These are phyloP conservation scores for Boloria selene DNA, from an alignment of 2,888 invertebrate species.

Conservation along the genomic window DNA sequence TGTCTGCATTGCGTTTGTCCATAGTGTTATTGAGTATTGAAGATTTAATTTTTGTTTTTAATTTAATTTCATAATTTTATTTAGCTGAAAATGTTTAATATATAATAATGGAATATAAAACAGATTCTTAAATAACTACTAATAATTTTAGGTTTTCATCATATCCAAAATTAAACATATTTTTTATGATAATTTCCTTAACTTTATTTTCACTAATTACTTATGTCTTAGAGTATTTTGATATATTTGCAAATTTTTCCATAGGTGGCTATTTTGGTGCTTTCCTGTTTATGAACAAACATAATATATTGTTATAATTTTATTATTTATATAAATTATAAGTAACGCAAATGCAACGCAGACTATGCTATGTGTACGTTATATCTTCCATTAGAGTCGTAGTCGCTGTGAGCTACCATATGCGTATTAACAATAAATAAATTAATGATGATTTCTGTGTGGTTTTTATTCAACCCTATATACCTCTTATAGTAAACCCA, in stretches of 20 bases:
- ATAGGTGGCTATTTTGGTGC: conserved; percentile 10
- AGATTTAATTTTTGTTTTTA: background rate
- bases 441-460: conserved; percentile 43
- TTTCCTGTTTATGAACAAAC: conserved; percentile 5
- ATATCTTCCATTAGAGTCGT: conserved; percentile 79
- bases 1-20: conserved; percentile 66
- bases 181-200: background rate
- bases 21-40: background rate
- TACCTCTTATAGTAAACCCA: background rate
- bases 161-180: too few species aligned
- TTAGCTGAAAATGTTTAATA: too few species aligned
- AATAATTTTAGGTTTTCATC: too few species aligned
- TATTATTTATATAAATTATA: conserved; percentile 15
- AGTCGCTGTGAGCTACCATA: conserved; percentile 76
- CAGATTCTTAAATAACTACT: too few species aligned
- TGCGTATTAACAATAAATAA: conserved; percentile 75
- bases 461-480: conserved; percentile 23
- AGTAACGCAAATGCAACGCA: conserved; percentile 57
- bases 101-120: too few species aligned
- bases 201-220: too few species aligned
- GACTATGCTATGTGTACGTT: conserved; percentile 60
- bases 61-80: background rate
- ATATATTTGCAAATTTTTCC: background rate
- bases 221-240: background rate
- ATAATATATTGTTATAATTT: background rate